These are phyloP conservation scores for Drosophila elegans DNA, from an alignment of 1,140 invertebrate species.

Conservation along the genomic window DNA sequence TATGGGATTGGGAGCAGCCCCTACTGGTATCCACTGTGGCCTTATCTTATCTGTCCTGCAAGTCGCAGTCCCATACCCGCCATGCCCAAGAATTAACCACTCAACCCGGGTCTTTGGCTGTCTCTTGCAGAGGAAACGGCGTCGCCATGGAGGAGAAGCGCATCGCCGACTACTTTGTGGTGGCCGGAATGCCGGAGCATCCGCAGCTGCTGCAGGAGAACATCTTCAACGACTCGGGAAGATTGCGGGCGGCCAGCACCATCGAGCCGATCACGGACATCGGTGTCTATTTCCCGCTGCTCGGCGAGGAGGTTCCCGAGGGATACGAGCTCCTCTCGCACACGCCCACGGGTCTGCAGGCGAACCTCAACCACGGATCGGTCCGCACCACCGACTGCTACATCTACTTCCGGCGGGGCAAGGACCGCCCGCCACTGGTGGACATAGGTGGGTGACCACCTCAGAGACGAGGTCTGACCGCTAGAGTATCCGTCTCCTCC, in stretches of 20 bases:
- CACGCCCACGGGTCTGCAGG: slow-evolving; percentile 94
- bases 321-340: slow-evolving; percentile 93
- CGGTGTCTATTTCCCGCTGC: slow-evolving; percentile 94
- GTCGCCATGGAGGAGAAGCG: slow-evolving; percentile 91
- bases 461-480: no score
- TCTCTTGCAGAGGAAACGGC: slow-evolving; percentile 15
- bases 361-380: slow-evolving; percentile 99
- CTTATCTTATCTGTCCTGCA: slow-evolving; percentile 34
- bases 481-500: no score
- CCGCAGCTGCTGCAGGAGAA: slow-evolving; percentile 92
- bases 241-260: slow-evolving; percentile 89
- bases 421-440: slow-evolving; percentile 97
- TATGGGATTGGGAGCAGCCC: not conserved
- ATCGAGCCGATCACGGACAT: slow-evolving; percentile 96
- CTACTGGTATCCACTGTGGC: slow-evolving; percentile 5
- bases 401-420: slow-evolving; percentile 95
- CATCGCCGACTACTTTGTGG: slow-evolving; percentile 98
- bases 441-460: slow-evolving; percentile 94
- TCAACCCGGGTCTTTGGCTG: slow-evolving; percentile 23
- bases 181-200: slow-evolving; percentile 95
- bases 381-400: slow-evolving; percentile 96
- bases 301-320: slow-evolving; percentile 93
- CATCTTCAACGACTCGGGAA: slow-evolving; percentile 91
- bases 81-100: slow-evolving; percentile 24
- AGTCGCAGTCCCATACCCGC: not conserved